Evolutionary conservation across 2,888 invertebrate species (phyloP).

Genomic region (Drosophila testacea): DNA sequence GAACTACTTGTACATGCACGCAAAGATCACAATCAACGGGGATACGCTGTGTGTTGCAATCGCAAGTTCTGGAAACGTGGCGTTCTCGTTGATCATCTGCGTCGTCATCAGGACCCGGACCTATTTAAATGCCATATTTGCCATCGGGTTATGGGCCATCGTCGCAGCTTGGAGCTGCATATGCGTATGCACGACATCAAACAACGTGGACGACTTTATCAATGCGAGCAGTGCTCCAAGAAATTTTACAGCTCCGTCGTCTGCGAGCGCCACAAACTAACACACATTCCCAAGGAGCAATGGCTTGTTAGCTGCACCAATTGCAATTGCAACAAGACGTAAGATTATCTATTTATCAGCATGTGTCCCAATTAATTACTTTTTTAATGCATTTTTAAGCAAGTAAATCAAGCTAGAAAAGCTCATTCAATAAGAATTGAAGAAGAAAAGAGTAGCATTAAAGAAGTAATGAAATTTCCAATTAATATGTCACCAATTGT

Average conservation of each 20-base stretch:
- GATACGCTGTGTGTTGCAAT: conserved; percentile 82
- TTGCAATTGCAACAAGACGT: conserved; percentile 82
- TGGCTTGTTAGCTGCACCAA: conserved; percentile 73
- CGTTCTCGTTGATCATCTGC: conserved; percentile 82
- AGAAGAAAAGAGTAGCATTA: no score
- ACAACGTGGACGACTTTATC: conserved; percentile 66
- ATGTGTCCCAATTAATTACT: no score
- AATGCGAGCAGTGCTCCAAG: conserved; percentile 82
- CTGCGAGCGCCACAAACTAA: conserved; percentile 78
- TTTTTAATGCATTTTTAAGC: no score
- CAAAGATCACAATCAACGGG: conserved; percentile 74
- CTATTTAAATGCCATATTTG: conserved; percentile 82
- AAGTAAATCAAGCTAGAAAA: no score
- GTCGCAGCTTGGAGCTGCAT: conserved; percentile 77
- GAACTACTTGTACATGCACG: conserved; percentile 72
- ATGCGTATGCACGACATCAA: conserved; percentile 78
- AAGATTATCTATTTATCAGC: conserved; percentile 9
- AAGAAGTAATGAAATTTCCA: no score
- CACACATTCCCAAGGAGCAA: conserved; percentile 81
- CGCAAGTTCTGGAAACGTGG: conserved; percentile 81
- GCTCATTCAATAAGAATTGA: no score
- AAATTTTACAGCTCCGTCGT: conserved; percentile 77
- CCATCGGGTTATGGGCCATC: conserved; percentile 72
- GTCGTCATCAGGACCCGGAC: conserved; percentile 81
- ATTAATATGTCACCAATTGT: no score